These are phyloP conservation scores for Enteromius unitaeniatus DNA, from an alignment of 2,797 vertebrate genomes.

Conservation along the genomic window DNA sequence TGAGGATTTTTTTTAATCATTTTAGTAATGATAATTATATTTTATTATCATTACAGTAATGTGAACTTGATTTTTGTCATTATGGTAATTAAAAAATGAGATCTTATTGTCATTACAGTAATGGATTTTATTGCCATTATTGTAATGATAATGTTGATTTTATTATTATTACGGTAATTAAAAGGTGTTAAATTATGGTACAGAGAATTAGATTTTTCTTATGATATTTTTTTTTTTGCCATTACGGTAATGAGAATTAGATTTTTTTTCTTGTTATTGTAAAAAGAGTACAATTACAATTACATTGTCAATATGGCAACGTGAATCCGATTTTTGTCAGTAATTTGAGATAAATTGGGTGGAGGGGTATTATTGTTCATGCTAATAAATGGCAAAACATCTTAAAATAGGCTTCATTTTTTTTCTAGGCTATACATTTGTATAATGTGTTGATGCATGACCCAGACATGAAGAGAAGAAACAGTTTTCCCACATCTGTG, in stretches of 20 bases:
- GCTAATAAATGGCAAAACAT: background rate
- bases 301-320: background rate
- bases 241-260: background rate
- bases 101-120: background rate
- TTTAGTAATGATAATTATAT: background rate
- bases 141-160: background rate
- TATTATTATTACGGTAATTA: background rate
- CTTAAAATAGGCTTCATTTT: background rate
- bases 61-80: background rate
- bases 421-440: background rate
- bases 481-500: constrained; percentile 21
- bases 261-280: too few species aligned
- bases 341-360: background rate
- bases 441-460: background rate
- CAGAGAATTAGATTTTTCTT: background rate
- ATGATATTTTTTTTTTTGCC: background rate
- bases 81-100: background rate
- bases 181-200: background rate
- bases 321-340: background rate
- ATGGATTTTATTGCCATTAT: background rate
- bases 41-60: background rate
- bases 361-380: background rate
- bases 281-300: background rate
- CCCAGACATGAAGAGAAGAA: background rate
- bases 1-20: background rate